Conservation (phyloP, 92 coral and sea anemone species). For the Paragorgia papillata region DNA sequence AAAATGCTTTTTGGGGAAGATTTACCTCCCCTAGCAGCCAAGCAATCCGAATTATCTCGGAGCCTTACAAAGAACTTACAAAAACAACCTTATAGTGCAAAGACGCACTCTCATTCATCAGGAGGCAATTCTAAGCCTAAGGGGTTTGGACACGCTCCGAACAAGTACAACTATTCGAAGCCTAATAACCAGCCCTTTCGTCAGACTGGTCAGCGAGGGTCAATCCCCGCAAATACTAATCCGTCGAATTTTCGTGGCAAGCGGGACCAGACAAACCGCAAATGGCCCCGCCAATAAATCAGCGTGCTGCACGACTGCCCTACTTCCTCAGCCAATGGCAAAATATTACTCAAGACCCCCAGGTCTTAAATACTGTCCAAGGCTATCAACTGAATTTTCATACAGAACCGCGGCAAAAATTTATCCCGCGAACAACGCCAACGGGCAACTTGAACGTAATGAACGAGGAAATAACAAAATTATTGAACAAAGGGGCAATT, state of each 20-base stretch:
- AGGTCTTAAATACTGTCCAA: slow-evolving; percentile 38
- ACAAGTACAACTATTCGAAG: not conserved
- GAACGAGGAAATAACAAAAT: slow-evolving; percentile 41
- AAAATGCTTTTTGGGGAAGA: slow-evolving; percentile 52
- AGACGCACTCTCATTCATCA: not conserved
- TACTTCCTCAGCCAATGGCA: slow-evolving; percentile 34
- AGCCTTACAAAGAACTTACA: slow-evolving; percentile 50
- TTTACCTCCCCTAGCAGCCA: slow-evolving; percentile 45
- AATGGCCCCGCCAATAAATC: slow-evolving; percentile 35
- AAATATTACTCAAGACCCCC: slow-evolving; percentile 55
- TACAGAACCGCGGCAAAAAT: slow-evolving; percentile 31
- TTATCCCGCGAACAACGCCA: slow-evolving; percentile 1
- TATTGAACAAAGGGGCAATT: too few species aligned
- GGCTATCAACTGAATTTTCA: slow-evolving; percentile 53
- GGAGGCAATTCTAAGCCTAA: not conserved
- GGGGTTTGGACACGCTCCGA: too few species aligned
- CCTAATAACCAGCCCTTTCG: slow-evolving; percentile 5
- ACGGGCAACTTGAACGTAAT: not conserved
- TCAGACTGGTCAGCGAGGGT: not conserved
- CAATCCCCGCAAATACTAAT: not conserved
- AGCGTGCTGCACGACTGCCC: slow-evolving; percentile 6
- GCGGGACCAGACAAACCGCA: slow-evolving; percentile 17
- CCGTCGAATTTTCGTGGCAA: slow-evolving; percentile 15
- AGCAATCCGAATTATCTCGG: slow-evolving; percentile 50
- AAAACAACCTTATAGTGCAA: slow-evolving; percentile 16